Evolutionary conservation across 2,113 vertebrate species (phyloP), one percentile per base, ranked within the genome.

Genomic region (Charadrius vociferus): DNA sequence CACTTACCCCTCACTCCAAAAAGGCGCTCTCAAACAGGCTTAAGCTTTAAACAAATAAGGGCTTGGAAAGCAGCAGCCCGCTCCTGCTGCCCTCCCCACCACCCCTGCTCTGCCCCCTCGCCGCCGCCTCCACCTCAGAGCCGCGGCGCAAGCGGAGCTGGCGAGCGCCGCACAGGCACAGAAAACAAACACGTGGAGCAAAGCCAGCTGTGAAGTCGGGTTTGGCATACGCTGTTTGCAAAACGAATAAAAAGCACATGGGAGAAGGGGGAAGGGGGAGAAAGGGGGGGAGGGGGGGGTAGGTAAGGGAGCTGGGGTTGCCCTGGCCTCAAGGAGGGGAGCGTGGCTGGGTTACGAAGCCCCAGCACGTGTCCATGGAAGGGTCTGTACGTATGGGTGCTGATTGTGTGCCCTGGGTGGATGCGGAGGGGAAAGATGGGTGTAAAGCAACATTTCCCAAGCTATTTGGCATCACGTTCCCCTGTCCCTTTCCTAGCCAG

Each of bases 11-110:
- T 96, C 95, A 97, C 95, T 98, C 97, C 97, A 95, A 97, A 97
- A 95, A 95, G 93, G 95, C 93, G 63, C 96, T 96, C 95, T 97
- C 86, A 97, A 98, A 97, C 92, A 94, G 96, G 86, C 94, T 93
- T 94, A 97, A 98, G 97, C 94, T 96, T 97, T 98, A 97, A 98
- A 98, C 97, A 98, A 98, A 98, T 97, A 98, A 86, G 91, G 84
- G 87, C 92, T 96, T 98, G 96, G 95, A 96, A 97, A 96, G 90
- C 91, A 86, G 94, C 96, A 95, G 96, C 82, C 88, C 72, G 96
- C 92, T 95, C 93, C 84, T 5, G 95, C 95, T 96, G 58, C 72
- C 87, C 91, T 88, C 87, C 52, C 96, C 80, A 88, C 23, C 77
- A 36, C n/a, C 95, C 75, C 83, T 70, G 81, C 82, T 84, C 75